These are phyloP conservation scores for Arion vulgaris DNA, from an alignment of 1,140 invertebrate genomes.

Conservation along the genomic window DNA sequence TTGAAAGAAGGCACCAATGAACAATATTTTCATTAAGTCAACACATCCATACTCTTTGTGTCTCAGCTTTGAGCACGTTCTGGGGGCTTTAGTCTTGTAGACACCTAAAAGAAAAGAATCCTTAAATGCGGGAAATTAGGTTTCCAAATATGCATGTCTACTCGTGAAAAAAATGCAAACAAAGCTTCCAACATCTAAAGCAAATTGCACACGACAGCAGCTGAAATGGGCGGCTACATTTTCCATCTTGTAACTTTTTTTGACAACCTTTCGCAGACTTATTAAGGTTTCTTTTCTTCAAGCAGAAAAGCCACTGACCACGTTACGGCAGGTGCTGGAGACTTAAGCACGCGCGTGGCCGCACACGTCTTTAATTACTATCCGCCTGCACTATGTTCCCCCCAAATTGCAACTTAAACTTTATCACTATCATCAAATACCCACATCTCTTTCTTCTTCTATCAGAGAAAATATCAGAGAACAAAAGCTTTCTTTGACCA, in stretches of 20 bases:
- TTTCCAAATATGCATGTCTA: neutral
- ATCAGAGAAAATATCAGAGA: constrained; percentile 7
- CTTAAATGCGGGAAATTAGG: neutral
- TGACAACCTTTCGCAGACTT: constrained; percentile 20
- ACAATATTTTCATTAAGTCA: constrained; percentile 6
- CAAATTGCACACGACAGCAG: constrained; percentile 16
- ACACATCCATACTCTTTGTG: neutral
- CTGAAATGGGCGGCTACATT: neutral
- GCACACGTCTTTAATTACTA: constrained; percentile 36
- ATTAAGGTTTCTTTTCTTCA: constrained; percentile 21
- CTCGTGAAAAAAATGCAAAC: neutral
- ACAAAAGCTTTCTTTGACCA: neutral
- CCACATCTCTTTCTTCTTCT: constrained; percentile 8
- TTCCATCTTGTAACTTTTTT: constrained; percentile 9
- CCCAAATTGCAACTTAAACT: constrained; percentile 19
- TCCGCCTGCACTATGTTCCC: constrained; percentile 12
- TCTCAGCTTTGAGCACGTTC: neutral
- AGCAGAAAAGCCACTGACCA: neutral
- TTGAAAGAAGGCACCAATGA: neutral
- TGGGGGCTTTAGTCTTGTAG: neutral
- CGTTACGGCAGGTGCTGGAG: constrained; percentile 14
- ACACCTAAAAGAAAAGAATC: neutral
- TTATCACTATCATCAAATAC: constrained; percentile 30
- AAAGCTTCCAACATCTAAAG: neutral
- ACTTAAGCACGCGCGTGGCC: constrained; percentile 13